Conservation (phyloP, 2,113 vertebrate species). For the Sarotherodon lohbergeri region DNA sequence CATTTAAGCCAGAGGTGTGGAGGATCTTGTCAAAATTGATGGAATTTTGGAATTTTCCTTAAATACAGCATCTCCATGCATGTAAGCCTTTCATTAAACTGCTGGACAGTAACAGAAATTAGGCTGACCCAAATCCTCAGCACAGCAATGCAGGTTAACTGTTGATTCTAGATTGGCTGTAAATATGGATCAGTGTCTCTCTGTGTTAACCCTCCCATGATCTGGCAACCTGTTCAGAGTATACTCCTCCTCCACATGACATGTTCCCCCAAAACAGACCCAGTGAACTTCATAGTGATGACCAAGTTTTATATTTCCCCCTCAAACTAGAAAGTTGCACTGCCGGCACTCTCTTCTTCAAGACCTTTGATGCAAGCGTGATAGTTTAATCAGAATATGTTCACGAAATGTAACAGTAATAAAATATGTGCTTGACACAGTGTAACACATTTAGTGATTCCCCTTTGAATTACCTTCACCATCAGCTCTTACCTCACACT, state of each 20-base stretch:
- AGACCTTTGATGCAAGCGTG: background rate
- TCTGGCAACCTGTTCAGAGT: background rate
- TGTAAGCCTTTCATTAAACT: background rate
- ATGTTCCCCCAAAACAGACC: background rate
- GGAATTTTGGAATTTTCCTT: background rate
- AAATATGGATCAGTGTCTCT: background rate
- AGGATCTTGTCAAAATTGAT: background rate
- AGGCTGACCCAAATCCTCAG: background rate
- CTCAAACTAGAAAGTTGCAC: background rate
- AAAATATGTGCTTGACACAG: background rate
- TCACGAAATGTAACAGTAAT: background rate
- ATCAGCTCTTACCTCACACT: constrained; percentile 54
- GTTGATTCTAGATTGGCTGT: background rate
- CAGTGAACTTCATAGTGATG: rapidly evolving
- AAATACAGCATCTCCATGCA: background rate
- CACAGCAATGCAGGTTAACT: background rate
- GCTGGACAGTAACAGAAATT: background rate
- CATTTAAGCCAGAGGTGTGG: background rate
- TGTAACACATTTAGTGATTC: background rate
- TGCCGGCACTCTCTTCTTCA: background rate
- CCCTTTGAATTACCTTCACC: no score
- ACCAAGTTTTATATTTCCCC: background rate
- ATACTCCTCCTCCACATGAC: background rate
- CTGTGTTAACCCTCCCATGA: background rate
- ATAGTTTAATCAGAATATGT: background rate